Evolutionary conservation across 2,797 vertebrate species (phyloP).

Genomic region (Natrix natrix): DNA sequence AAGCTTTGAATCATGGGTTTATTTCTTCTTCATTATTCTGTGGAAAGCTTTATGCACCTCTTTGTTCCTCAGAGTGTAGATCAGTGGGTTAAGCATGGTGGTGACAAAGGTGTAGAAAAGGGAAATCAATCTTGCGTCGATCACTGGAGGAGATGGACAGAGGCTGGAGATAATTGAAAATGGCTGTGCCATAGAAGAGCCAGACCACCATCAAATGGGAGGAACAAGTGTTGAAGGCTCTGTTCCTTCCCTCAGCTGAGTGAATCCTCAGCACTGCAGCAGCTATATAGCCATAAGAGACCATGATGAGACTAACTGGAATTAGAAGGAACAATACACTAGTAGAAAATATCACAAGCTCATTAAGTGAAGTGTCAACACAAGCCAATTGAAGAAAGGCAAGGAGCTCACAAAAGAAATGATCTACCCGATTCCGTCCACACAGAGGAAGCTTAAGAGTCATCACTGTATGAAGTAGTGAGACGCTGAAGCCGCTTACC

Average conservation of each 20-base stretch:
- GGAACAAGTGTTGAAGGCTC: conserved; percentile 52
- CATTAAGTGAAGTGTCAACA: conserved; percentile 39
- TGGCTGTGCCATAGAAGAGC: conserved; percentile 48
- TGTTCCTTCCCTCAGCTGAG: conserved; percentile 41
- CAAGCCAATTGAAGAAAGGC: conserved; percentile 44
- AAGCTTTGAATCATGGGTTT: too few species aligned
- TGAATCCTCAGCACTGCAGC: conserved; percentile 41
- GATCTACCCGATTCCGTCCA: conserved; percentile 34
- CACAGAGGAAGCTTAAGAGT: conserved; percentile 35
- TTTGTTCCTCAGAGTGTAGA: too few species aligned
- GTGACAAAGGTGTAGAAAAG: too few species aligned
- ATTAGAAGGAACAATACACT: conserved; percentile 33
- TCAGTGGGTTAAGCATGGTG: too few species aligned
- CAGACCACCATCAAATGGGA: conserved; percentile 47
- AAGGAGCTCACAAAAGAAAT: conserved; percentile 47
- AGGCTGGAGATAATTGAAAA: conserved; percentile 52
- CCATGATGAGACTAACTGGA: conserved; percentile 36
- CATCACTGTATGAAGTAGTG: conserved; percentile 28
- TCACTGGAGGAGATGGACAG: conserved; percentile 13
- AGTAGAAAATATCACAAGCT: conserved; percentile 31
- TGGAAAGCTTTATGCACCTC: too few species aligned
- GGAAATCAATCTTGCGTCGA: too few species aligned
- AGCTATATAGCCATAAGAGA: conserved; percentile 46
- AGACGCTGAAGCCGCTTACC: conserved; percentile 18
- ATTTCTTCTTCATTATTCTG: too few species aligned